Evolutionary conservation across 2,113 vertebrate genomes (phyloP).

Genomic region (Daboia siamensis): DNA sequence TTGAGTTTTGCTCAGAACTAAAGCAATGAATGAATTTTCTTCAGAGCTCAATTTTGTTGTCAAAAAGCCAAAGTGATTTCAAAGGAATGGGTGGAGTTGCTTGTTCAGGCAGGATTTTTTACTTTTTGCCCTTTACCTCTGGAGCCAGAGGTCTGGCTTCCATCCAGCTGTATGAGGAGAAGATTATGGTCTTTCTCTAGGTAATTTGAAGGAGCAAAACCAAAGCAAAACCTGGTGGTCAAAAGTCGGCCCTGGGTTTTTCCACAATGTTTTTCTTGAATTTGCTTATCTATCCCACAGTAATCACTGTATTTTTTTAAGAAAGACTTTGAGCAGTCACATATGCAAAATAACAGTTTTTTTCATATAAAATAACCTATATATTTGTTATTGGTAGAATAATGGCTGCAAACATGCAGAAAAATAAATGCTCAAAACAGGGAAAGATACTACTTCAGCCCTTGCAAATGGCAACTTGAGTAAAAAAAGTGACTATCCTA

Average conservation of each 20-base stretch:
- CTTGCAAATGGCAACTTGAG: neutral
- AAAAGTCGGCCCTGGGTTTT: slow-evolving; percentile 64
- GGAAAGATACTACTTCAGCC: neutral
- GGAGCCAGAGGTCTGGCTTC: slow-evolving; percentile 80
- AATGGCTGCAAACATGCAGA: neutral
- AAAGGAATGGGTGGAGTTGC: slow-evolving; percentile 73
- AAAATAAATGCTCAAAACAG: neutral
- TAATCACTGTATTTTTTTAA: slow-evolving; percentile 31
- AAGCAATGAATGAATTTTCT: slow-evolving; percentile 74
- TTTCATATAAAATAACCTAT: slow-evolving; percentile 51
- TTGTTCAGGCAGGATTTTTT: slow-evolving; percentile 78
- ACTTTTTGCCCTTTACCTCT: slow-evolving; percentile 80
- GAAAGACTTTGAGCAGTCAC: slow-evolving; percentile 56
- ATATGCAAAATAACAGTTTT: slow-evolving; percentile 51
- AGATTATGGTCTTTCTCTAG: slow-evolving; percentile 74
- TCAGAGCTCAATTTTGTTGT: slow-evolving; percentile 73
- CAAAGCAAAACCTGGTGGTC: slow-evolving; percentile 74
- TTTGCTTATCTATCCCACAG: slow-evolving; percentile 54
- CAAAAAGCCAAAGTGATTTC: slow-evolving; percentile 75
- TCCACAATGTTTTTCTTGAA: slow-evolving; percentile 66
- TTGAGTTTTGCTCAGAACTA: slow-evolving; percentile 68
- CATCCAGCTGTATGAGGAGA: slow-evolving; percentile 66
- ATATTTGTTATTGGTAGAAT: slow-evolving; percentile 24
- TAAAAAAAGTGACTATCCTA: neutral
- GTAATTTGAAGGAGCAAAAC: slow-evolving; percentile 73